A percentile compares a stretch with the other conserved stretches of the same genome.
phyloP scores from a whole-genome alignment of 2,797 vertebrate species.

The Malurus splendens region DNA sequence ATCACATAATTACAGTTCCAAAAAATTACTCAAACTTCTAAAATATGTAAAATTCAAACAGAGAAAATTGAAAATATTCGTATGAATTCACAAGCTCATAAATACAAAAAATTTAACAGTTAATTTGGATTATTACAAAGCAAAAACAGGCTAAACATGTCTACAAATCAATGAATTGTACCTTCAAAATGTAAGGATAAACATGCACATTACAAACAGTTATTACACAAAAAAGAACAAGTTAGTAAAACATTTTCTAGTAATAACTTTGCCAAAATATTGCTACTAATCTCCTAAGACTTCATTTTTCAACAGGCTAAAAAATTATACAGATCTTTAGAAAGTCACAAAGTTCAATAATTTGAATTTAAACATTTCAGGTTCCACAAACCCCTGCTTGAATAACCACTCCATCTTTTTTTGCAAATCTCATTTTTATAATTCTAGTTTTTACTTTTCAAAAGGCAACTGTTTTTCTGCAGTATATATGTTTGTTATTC shows the following conservation, averaged over 20 bases:
- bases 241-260: constrained; percentile 46
- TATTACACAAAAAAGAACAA: constrained; percentile 22
- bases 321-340: background rate
- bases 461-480: background rate
- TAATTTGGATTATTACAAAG: constrained; percentile 41
- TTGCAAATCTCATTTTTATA: background rate
- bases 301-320: background rate
- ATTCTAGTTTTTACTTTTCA: background rate
- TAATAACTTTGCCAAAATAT: constrained; percentile 4
- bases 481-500: constrained; percentile 26
- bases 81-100: background rate
- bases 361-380: background rate
- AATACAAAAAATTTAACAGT: constrained; percentile 9
- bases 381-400: background rate
- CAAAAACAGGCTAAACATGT: constrained; percentile 26
- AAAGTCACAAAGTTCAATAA: background rate
- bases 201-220: constrained; percentile 19
- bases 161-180: background rate
- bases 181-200: constrained; percentile 46
- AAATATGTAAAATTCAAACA: background rate
- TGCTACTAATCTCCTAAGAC: background rate
- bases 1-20: background rate
- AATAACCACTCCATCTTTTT: background rate
- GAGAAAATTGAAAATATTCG: background rate
- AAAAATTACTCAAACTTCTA: background rate